Base-by-base conservation (phyloP, 1,140 invertebrate species). In the Copidosoma floridanum region DNA sequence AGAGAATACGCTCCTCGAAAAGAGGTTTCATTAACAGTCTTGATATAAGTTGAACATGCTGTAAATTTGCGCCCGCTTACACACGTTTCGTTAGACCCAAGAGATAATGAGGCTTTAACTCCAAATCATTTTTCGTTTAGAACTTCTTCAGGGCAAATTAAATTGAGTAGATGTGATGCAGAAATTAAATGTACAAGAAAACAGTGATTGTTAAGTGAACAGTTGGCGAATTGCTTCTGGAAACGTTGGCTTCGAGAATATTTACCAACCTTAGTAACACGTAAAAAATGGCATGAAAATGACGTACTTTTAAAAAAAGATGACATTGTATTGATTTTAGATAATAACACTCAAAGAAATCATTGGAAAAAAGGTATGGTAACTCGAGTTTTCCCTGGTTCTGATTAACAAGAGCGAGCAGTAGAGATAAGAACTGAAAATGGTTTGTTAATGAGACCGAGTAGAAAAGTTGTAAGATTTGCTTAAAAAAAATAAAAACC, bases 241-340 rank as follows among this genome's bases (percentile, higher is more conserved):
- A 23, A 32, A 11, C 60, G 70, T 4, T 73, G 70, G 70, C 29
- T 64, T 5, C 23, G 37, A 16, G 66, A 72, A 47, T 71, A 73
- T 35, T 37, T 72, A 8, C 64, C 62, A 0, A 66, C 62, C 60
- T 53, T 70, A 50, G 58, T 56, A 7, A 59, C 65, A 0, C 57
- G 73, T 7, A n/a, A 16, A n/a, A 72, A 72, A 20, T 76, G 72
- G 75, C 3, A 16, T n/a, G n/a, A n/a, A n/a, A n/a, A n/a, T n/a
- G n/a, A n/a, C n/a, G n/a, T n/a, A n/a, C n/a, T n/a, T n/a, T n/a
- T n/a, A n/a, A n/a, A n/a, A n/a, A n/a, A n/a, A n/a, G n/a, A n/a
- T n/a, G n/a, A n/a, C n/a, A n/a, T n/a, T n/a, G n/a, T n/a, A n/a
- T n/a, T n/a, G n/a, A n/a, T n/a, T n/a, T n/a, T n/a, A n/a, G n/a